Percentiles rank a stretch among this genome's conserved stretches.
These are phyloP conservation scores for Camptogramma bilineatum DNA, from an alignment of 2,888 invertebrate genomes.

Conservation along the genomic window DNA sequence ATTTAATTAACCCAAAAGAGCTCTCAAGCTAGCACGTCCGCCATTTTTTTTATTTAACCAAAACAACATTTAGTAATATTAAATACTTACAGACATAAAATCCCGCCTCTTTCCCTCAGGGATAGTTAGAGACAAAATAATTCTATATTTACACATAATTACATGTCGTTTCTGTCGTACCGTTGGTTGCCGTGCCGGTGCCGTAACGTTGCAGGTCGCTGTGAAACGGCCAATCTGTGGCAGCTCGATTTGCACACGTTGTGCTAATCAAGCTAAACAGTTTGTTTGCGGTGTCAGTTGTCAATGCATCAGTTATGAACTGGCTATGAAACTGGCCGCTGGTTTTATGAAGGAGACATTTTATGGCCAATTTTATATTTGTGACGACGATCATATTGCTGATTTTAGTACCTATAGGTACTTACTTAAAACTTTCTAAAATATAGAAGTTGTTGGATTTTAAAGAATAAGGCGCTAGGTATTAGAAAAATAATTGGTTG, in stretches of 20 bases:
- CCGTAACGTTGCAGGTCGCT: neutral
- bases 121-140: too few relatives aligned
- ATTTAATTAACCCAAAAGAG: too few relatives aligned
- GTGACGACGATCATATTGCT: neutral
- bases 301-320: conserved; percentile 29
- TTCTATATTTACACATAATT: neutral
- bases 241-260: conserved; percentile 76
- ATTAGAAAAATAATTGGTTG: conserved; percentile 31
- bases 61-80: too few relatives aligned
- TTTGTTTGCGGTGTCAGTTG: conserved; percentile 66
- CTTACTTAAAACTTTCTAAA: neutral
- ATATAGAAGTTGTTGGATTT: neutral
- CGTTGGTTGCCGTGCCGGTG: neutral
- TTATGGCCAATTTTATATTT: neutral
- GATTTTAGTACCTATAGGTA: neutral
- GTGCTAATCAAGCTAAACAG: conserved; percentile 83
- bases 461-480: neutral
- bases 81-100: too few relatives aligned
- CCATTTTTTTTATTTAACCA: too few relatives aligned
- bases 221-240: conserved; percentile 48
- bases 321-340: conserved; percentile 18
- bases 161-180: neutral
- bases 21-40: too few relatives aligned
- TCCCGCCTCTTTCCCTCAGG: too few relatives aligned
- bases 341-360: conserved; percentile 7